These are phyloP conservation scores for Piaya cayana DNA, from an alignment of 2,113 vertebrate genomes.

Conservation along the genomic window DNA sequence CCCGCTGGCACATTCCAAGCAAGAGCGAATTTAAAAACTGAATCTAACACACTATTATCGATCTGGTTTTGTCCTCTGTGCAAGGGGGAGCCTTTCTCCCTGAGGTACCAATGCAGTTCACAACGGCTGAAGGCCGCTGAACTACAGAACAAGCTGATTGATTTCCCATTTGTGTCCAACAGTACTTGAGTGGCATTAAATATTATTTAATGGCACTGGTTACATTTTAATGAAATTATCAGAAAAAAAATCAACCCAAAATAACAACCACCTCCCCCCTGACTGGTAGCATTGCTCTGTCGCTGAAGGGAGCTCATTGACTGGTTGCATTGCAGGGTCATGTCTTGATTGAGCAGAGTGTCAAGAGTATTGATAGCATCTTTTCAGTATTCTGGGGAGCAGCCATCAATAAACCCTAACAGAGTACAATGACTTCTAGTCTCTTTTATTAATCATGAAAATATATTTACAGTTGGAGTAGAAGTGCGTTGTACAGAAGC, in stretches of 20 bases:
- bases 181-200: constrained; percentile 27
- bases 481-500: background rate
- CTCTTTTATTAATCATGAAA: constrained; percentile 41
- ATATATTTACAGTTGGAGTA: constrained; percentile 12
- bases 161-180: constrained; percentile 65
- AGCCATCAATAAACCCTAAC: background rate
- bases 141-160: constrained; percentile 54
- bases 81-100: constrained; percentile 27
- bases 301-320: constrained; percentile 35
- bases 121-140: constrained; percentile 17
- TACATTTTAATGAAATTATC: constrained; percentile 61
- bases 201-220: constrained; percentile 51
- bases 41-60: constrained; percentile 7
- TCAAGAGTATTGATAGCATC: constrained; percentile 59
- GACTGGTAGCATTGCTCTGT: background rate
- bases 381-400: constrained; percentile 50
- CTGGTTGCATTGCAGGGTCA: constrained; percentile 43
- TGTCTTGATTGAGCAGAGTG: constrained; percentile 68
- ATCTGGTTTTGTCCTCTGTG: constrained; percentile 55
- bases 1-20: constrained; percentile 6
- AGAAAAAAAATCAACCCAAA: background rate
- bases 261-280: background rate
- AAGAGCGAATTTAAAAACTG: constrained; percentile 42
- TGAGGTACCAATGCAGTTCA: background rate
- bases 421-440: background rate